phyloP scores from a whole-genome alignment of 2,888 invertebrate genomes.

The Sminthurides aquaticus region DNA sequence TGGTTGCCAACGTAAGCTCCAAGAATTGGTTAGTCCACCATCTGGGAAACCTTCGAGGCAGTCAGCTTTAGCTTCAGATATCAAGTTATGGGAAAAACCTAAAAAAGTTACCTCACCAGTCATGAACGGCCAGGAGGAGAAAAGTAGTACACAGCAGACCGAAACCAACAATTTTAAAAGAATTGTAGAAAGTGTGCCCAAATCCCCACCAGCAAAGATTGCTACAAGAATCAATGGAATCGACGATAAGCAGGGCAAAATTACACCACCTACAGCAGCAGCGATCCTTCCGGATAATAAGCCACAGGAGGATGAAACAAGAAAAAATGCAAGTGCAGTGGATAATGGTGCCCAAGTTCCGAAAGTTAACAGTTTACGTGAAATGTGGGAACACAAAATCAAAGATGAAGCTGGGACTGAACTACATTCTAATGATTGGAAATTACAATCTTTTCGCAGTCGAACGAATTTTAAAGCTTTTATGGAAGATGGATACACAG shows the following conservation, averaged over 20 bases:
- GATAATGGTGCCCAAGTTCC: neutral
- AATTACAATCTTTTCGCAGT: neutral
- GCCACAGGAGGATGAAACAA: neutral
- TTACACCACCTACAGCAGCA: too few species aligned
- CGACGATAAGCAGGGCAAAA: neutral
- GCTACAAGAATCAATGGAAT: too few species aligned
- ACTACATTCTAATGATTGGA: neutral
- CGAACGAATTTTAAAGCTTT: neutral
- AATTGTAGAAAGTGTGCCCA: neutral
- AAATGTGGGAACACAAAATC: neutral
- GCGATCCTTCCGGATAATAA: neutral
- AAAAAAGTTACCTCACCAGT: neutral
- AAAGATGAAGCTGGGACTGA: neutral
- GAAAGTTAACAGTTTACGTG: neutral
- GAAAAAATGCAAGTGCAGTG: too few species aligned
- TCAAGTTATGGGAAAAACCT: slow-evolving; percentile 4
- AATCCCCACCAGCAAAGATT: neutral
- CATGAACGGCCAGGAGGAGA: neutral
- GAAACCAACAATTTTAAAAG: neutral
- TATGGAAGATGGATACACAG: neutral
- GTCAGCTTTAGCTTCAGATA: neutral
- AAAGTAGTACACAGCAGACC: neutral
- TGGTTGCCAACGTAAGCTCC: slow-evolving; percentile 34
- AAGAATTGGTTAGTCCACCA: slow-evolving; percentile 12
- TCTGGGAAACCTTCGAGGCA: neutral